These are phyloP conservation scores for Falco naumanni DNA, from an alignment of 2,797 vertebrate species.

Conservation along the genomic window DNA sequence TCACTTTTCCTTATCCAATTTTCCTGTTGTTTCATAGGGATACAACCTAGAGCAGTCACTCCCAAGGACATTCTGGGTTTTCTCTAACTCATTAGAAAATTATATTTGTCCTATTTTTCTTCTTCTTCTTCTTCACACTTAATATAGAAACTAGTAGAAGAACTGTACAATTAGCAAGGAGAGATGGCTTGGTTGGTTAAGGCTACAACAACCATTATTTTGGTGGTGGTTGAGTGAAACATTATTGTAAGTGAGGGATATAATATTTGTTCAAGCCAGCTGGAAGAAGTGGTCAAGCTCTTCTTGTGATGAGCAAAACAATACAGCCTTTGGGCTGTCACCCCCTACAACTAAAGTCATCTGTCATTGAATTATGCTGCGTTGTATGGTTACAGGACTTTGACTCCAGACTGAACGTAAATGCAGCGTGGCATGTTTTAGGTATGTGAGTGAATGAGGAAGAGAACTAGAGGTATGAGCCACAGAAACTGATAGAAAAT, in stretches of 20 bases:
- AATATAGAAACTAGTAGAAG: conserved; percentile 24
- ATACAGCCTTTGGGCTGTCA: not conserved
- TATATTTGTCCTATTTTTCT: conserved; percentile 20
- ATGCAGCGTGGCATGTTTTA: not conserved
- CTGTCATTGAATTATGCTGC: not conserved
- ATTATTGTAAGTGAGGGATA: not conserved
- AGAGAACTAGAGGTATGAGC: not conserved
- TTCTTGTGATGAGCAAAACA: not conserved
- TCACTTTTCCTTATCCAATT: not conserved
- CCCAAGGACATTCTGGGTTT: conserved; percentile 26
- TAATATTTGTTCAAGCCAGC: not conserved
- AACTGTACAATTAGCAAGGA: conserved; percentile 2
- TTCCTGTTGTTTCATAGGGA: not conserved
- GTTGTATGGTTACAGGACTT: not conserved
- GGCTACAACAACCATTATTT: not conserved
- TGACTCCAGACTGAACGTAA: not conserved
- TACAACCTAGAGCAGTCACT: not conserved
- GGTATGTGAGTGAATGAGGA: not conserved
- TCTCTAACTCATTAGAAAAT: conserved; percentile 19
- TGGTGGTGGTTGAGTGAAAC: not conserved
- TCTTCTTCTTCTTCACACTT: not conserved
- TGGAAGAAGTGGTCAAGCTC: not conserved
- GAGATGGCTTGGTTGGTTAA: not conserved
- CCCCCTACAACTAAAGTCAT: not conserved
- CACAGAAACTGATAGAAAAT: not conserved